Evolutionary conservation across 35 echinoderm and acorn worm species (phyloP), one percentile per base, ranked within the genome.

Genomic region (Lytechinus variegatus): DNA sequence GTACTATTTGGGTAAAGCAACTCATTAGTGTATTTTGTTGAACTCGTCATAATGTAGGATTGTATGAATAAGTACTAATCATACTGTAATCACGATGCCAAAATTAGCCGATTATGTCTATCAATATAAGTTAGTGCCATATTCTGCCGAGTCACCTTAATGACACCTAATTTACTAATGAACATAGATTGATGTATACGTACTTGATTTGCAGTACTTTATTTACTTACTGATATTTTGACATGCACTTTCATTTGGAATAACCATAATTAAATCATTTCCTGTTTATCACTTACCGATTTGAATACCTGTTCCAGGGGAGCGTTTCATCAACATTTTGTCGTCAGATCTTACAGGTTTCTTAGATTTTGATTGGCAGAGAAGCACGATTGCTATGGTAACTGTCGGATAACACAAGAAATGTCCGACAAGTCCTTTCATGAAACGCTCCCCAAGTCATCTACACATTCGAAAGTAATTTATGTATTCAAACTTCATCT

Each of bases 401-500:
- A 44, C 33, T 44, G 33, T 44, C 33, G 33, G 33, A 44, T 44
- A 44, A 44, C 33, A 44, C 2, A 44, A 44, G 33, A 44, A 44
- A 44, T 44, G 33, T 44, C 33, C 33, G 33, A 44, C 33, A 44
- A 44, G 33, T 44, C 33, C 33, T 44, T 44, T 44, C 33, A 44
- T 44, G 33, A 44, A 44, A 44, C 33, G 33, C 33, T 44, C 33
- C 33, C 33, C 33, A 44, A n/a, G n/a, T n/a, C 33, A 44, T 44
- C 33, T 44, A 44, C 33, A 44, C 33, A 44, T 44, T 79, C 66
- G 2, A 79, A 79, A 14, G 3, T 0, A 79, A 6, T 79, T 7
- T 79, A 16, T 79, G 66, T 79, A 79, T 79, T 79, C 66, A 79
- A 79, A 16, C n/a, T 79, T 79, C 66, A 79, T 79, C 66, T 79